Base-by-base conservation (phyloP, 2,888 invertebrate species). In the Nowickia ferox region DNA sequence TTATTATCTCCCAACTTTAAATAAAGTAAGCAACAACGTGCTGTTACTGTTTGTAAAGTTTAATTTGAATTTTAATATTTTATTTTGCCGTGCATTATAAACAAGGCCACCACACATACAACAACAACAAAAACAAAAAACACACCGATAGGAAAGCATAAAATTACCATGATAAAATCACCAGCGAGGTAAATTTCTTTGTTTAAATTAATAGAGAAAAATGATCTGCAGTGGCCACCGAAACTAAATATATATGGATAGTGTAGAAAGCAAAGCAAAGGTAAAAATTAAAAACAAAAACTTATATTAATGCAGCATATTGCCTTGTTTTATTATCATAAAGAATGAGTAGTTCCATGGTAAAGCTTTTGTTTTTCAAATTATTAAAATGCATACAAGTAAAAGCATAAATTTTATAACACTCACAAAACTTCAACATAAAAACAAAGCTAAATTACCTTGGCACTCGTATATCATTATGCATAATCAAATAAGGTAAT, bases 21-120 rank as follows among this genome's bases (percentile, higher is more conserved):
- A 75, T 71, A 78, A 71, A 71, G 78, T 81, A 65, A 79, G 72
- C 40, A 57, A 66, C 59, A 48, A 61, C 57, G 22, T 48, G 55
- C 17, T 48, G 48, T 79, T 72, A 30, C 66, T 65, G 69, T 74
- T 30, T 69, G 65, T 53, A 75, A 82, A 85, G 57, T 82, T 82
- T 75, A 78, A 85, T 82, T 66, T 83, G 44, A 53, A 71, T 72
- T 83, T 83, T 82, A 82, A 78, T 82, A 69, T 75, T 72, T 68
- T 72, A n/a, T 69, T 76, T 71, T 59, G 19, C 63, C 53, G 53
- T 53, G 57, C 46, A 48, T 46, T 17, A 40, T n/a, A 69, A 53
- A 63, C 81, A 77, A 74, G 74, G 81, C 51, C 68, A 63, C 42
- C 17, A 22, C 57, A 42, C 15, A 9, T 10, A 19, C 53, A 53